Evolutionary conservation across 1,140 invertebrate genomes (phyloP).

Genomic region (Triops cancriformis): DNA sequence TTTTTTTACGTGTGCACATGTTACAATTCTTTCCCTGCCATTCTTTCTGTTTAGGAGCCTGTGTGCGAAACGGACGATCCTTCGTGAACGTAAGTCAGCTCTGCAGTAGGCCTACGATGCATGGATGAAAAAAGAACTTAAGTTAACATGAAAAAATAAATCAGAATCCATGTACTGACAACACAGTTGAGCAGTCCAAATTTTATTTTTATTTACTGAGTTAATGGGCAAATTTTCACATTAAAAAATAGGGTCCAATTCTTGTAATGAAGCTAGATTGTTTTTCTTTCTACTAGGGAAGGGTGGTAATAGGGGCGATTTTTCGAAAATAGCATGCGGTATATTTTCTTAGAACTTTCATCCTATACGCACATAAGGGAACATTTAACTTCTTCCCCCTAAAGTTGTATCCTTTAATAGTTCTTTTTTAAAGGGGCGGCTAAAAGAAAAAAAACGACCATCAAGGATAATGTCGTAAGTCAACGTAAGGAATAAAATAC

Average conservation of each 20-base stretch:
- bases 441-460: not conserved
- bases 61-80: not conserved
- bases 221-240: not conserved
- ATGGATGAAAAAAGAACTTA: not conserved
- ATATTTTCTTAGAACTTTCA: too few species aligned
- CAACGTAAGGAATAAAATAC: not conserved
- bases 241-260: not conserved
- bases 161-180: not conserved
- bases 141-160: not conserved
- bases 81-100: slow-evolving; percentile 6
- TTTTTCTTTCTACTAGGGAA: too few species aligned
- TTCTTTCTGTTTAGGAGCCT: not conserved
- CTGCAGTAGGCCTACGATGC: not conserved
- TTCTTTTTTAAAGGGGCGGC: too few species aligned
- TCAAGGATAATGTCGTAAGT: not conserved
- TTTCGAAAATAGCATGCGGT: too few species aligned
- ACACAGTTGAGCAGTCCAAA: not conserved
- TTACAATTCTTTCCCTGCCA: not conserved
- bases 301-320: too few species aligned
- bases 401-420: too few species aligned
- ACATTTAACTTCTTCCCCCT: too few species aligned
- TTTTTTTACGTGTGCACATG: not conserved
- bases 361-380: too few species aligned
- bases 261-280: too few species aligned
- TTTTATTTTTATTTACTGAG: slow-evolving; percentile 1